Conservation (phyloP, 2,888 invertebrate genomes). For the Philereme transversata region DNA sequence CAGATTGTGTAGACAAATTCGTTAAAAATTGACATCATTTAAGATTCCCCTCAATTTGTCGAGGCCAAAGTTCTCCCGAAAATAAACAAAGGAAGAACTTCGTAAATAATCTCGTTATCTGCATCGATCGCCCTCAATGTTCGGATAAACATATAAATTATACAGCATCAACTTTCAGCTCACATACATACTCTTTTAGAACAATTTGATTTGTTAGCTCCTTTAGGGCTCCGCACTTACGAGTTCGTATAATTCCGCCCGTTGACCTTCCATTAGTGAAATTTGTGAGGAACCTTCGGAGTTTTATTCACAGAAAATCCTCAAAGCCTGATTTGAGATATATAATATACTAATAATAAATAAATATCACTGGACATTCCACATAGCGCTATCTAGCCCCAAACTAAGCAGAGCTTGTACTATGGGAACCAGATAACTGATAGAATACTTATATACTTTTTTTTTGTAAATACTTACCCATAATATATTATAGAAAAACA, state of each 20-base stretch:
- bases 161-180: conserved; percentile 47
- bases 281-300: conserved; percentile 28
- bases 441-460: too few species aligned
- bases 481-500: too few species aligned
- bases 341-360: conserved; percentile 4
- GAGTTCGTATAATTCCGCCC: conserved; percentile 28
- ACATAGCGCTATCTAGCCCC: background rate
- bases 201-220: conserved; percentile 57
- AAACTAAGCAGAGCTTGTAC: too few species aligned
- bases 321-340: conserved; percentile 15
- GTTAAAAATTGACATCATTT: too few species aligned
- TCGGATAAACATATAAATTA: conserved; percentile 41
- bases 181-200: conserved; percentile 44
- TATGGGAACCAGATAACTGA: too few species aligned
- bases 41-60: conserved; percentile 13
- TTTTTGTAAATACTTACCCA: too few species aligned
- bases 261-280: conserved; percentile 29
- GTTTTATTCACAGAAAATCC: conserved; percentile 23
- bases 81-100: conserved; percentile 36
- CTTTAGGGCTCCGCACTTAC: conserved; percentile 33
- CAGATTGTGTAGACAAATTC: too few species aligned
- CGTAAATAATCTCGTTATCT: conserved; percentile 37
- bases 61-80: conserved; percentile 31
- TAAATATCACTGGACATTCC: background rate
- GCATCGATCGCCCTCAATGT: conserved; percentile 34